Evolutionary conservation across 2,888 invertebrate genomes (phyloP).

Genomic region (Tetrapedia diversipes): DNA sequence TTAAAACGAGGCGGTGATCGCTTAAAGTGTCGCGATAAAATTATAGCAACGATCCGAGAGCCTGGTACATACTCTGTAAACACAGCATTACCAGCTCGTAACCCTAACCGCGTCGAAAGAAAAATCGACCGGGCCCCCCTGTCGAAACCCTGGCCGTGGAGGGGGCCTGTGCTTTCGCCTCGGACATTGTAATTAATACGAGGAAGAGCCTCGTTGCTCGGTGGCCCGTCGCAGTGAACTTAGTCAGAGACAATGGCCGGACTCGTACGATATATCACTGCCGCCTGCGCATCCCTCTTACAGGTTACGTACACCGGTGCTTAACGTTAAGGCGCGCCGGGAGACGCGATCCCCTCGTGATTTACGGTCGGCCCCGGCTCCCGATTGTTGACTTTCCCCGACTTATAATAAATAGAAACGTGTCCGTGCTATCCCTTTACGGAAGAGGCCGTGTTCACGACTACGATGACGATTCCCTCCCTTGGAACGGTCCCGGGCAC

Average conservation of each 20-base stretch:
- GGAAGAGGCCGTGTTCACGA: conserved; percentile 28
- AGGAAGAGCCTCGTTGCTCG: conserved; percentile 54
- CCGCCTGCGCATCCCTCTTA: conserved; percentile 62
- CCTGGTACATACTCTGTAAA: not conserved
- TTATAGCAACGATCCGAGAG: not conserved
- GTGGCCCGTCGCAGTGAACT: conserved; percentile 62
- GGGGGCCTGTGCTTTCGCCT: not conserved
- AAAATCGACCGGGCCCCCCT: not conserved
- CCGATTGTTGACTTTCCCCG: conserved; percentile 55
- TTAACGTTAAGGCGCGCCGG: conserved; percentile 51
- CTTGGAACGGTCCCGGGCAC: conserved; percentile 20
- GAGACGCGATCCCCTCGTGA: conserved; percentile 50
- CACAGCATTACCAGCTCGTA: not conserved
- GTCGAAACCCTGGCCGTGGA: conserved; percentile 1
- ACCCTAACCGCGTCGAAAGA: not conserved
- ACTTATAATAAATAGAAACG: conserved; percentile 55
- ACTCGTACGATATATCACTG: conserved; percentile 66
- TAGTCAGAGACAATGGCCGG: conserved; percentile 66
- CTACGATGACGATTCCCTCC: conserved; percentile 32
- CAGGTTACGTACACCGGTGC: conserved; percentile 51
- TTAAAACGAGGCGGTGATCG: too few species aligned
- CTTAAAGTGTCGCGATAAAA: not conserved
- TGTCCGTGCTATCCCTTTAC: conserved; percentile 31
- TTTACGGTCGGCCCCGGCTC: conserved; percentile 54
- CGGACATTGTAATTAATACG: conserved; percentile 66